Conservation (phyloP, 2,888 invertebrate species). For the Emmelina monodactyla region DNA sequence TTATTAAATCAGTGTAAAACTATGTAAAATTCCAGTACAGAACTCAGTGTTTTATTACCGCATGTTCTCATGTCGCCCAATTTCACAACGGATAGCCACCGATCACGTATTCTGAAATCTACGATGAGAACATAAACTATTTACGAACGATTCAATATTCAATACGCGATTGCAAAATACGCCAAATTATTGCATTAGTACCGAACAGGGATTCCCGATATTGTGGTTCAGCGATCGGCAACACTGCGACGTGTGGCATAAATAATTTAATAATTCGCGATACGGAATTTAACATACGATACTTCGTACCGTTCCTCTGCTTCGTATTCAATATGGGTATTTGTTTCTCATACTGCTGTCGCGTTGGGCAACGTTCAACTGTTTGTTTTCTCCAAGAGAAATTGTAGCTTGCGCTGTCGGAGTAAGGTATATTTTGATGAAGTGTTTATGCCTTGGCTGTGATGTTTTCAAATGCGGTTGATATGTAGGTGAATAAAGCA, state of each 20-base stretch:
- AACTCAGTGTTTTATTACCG: conserved; percentile 58
- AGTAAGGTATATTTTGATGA: conserved; percentile 38
- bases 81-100: conserved; percentile 49
- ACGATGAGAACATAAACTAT: conserved; percentile 62
- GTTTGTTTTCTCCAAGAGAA: conserved; percentile 35
- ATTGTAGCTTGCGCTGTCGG: conserved; percentile 30
- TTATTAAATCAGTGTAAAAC: no score
- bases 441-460: conserved; percentile 27
- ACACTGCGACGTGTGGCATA: conserved; percentile 61
- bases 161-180: conserved; percentile 66
- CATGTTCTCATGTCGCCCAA: conserved; percentile 49
- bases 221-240: conserved; percentile 61
- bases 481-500: conserved; percentile 67
- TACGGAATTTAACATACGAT: conserved; percentile 64
- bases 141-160: conserved; percentile 64
- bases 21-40: no score
- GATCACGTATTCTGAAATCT: conserved; percentile 61
- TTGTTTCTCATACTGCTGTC: conserved; percentile 64
- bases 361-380: conserved; percentile 53
- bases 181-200: conserved; percentile 67
- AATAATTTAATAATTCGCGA: conserved; percentile 67
- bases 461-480: conserved; percentile 57
- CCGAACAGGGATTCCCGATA: conserved; percentile 65
- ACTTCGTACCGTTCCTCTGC: conserved; percentile 59
- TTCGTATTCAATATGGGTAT: conserved; percentile 66